Base-by-base conservation (phyloP, 2,797 vertebrate genomes). In the Pelobates cultripes region DNA sequence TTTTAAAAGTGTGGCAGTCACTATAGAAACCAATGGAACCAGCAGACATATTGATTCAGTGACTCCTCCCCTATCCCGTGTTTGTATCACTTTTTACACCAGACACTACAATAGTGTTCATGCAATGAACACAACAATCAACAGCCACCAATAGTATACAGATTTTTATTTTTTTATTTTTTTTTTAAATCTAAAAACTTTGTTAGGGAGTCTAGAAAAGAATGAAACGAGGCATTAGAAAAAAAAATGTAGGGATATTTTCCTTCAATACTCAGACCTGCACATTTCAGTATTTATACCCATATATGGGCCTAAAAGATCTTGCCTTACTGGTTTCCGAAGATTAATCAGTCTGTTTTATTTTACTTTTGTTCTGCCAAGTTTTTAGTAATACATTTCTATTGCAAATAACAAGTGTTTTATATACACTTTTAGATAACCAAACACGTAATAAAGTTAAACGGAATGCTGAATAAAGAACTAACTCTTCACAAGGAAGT, bases 321-420 rank as follows among this genome's bases (percentile, higher is more conserved):
- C 57, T 69, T 53, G 42, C 14, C 53, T 63, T 64, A 42, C 47
- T 44, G 61, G 47, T 72, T 43, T 80, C 17, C 44, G 70, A 76
- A 41, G 42, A 81, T 70, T 55, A 81, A 76, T 64, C 73, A 81
- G 75, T 60, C 41, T 63, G 41, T 57, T 81, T 81, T 61, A 75
- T 51, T 81, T 64, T 57, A 63, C 5, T 45, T 42, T 61, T 28
- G 44, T 40, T 14, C 68, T 80, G 71, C 79, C 79, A 75, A 74
- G 71, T 7, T 60, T 80, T 42, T 45, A n/a, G 28, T 61, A 42
- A 75, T 51, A 80, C n/a, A 28, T 28, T 28, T 64, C 15, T 64
- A 28, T 14, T 61, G 3, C 47, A 51, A 10, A 51, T 12, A 57
- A 57, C 55, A 57, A 57, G 8, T 12, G 8, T 57, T 12, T 57